A percentile compares a stretch with the other conserved stretches of the same genome.
phyloP scores from a whole-genome alignment of 2,113 vertebrate genomes.

The Tragelaphus scriptus region DNA sequence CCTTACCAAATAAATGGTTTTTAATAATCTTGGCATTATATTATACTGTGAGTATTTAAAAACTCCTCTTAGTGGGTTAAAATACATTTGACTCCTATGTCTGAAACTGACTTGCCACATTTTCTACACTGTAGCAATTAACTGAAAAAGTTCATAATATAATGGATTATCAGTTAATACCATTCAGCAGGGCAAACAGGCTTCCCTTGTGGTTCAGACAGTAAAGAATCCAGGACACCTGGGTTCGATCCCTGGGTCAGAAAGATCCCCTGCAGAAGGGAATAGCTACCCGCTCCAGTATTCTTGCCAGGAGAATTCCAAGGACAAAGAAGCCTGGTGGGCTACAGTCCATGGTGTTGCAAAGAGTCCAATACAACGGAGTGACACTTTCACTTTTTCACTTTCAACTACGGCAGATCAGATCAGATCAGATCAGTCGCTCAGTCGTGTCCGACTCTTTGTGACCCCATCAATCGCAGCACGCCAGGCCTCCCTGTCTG shows the following conservation, averaged over 20 bases:
- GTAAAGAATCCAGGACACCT: background rate
- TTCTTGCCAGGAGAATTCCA: background rate
- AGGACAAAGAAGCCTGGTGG: background rate
- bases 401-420: background rate
- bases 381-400: background rate
- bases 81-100: background rate
- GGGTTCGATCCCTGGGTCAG: background rate
- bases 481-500: background rate
- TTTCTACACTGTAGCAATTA: background rate
- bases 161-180: background rate
- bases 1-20: background rate
- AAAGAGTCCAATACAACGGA: background rate
- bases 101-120: background rate
- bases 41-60: background rate
- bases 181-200: background rate
- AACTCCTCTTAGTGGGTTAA: background rate
- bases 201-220: background rate
- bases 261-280: background rate
- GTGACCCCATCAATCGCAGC: no score
- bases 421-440: no score
- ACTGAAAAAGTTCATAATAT: background rate
- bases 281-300: background rate
- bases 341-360: background rate
- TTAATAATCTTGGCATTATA: background rate
- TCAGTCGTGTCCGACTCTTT: no score